These are phyloP conservation scores for Gallinago nigripennis DNA, from an alignment of 2,797 vertebrate species.

Conservation along the genomic window DNA sequence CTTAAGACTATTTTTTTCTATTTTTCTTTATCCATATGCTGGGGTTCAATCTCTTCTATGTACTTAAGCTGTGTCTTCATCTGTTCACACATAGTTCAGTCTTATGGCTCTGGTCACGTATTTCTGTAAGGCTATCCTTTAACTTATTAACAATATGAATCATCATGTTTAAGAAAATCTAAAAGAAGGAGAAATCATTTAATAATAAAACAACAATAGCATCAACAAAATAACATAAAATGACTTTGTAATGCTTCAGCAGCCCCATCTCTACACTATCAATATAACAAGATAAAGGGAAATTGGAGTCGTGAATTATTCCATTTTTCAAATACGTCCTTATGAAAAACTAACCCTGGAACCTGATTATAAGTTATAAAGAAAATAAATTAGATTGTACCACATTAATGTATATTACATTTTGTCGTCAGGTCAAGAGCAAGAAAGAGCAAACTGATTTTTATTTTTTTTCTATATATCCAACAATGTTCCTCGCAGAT, in stretches of 20 bases:
- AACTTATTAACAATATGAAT: neutral
- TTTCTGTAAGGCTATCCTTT: neutral
- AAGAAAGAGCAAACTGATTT: neutral
- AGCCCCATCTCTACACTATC: conserved; percentile 8
- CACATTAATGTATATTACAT: neutral
- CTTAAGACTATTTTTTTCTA: neutral
- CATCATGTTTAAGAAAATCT: neutral
- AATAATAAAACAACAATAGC: conserved; percentile 20
- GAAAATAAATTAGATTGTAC: conserved; percentile 8
- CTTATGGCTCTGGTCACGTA: neutral
- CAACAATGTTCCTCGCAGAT: neutral
- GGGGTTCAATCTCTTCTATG: neutral
- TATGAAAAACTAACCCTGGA: neutral
- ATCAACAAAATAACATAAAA: conserved; percentile 3
- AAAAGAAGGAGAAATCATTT: neutral
- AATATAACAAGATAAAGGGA: conserved; percentile 9
- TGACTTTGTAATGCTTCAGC: conserved; percentile 28
- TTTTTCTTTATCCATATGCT: neutral
- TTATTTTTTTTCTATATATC: neutral
- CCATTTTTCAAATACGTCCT: neutral
- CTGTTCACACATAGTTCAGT: neutral
- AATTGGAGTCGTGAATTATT: neutral
- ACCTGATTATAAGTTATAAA: conserved; percentile 8
- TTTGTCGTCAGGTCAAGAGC: neutral
- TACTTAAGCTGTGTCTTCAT: neutral